Base-by-base conservation (phyloP, 2,888 invertebrate genomes). In the Caenorhabditis doughertyi region DNA sequence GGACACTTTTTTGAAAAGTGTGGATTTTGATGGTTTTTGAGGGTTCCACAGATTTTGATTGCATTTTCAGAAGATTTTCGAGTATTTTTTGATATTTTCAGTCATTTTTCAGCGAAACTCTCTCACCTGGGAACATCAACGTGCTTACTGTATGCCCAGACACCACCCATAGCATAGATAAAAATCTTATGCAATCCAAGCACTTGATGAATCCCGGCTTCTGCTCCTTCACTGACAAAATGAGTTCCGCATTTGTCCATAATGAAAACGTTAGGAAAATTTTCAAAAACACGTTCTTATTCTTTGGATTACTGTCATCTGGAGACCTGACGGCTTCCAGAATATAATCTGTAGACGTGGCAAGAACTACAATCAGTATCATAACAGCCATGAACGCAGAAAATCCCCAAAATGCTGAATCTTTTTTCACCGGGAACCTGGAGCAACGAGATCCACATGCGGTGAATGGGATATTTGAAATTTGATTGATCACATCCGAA, bases 111-210 rank as follows among this genome's bases (percentile, higher is more conserved):
- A 25, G 27, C 27, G 2, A 35, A 5, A n/a, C n/a, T 29, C n/a
- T 2, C 44, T 29, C n/a, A 73, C 73, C 73, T 60, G 73, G 73
- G 42, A 62, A 53, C 73, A 64, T 35, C 8, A 73, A 25, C 1
- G 16, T 27, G 16, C 56, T 64, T 11, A 73, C 23, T 16, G 76
- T 51, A 51, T 86, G 85, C 11, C 85, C 86, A 27, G 84, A 51
- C 9, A 86, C 83, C 13, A 89, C 87, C 88, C 89, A 89, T 16
- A 74, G 44, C 77, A 89, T 88, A 4, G 89, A 89, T 27, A 89
- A 56, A 62, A 84, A 80, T n/a, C 89, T 80, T 13, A 89, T 87
- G 47, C 87, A 88, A 47, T 88, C 83, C 27, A 89, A 49, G 9
- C 79, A 85, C 16, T 81, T 77, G 49, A 89, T 87, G 47, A 86